Evolutionary conservation across 2,797 vertebrate species (phyloP).

Genomic region (Heteromormyrus szaboi): DNA sequence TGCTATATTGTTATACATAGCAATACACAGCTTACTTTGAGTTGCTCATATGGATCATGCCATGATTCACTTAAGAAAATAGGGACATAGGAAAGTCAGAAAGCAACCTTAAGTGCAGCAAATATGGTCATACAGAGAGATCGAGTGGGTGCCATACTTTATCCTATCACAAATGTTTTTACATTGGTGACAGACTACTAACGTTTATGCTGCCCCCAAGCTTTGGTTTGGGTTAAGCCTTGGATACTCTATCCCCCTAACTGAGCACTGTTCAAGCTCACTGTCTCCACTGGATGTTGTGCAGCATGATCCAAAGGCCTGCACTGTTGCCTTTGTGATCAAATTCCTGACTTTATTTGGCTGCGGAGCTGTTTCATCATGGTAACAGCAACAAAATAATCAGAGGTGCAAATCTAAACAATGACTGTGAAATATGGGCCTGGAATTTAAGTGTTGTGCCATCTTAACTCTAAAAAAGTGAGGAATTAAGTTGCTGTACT

Average conservation of each 20-base stretch:
- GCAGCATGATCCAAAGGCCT: slow-evolving; percentile 6
- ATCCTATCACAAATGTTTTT: slow-evolving; percentile 2
- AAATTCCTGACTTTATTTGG: slow-evolving; percentile 44
- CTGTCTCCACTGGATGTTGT: slow-evolving; percentile 11
- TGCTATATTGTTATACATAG: background rate
- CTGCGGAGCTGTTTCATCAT: slow-evolving; percentile 25
- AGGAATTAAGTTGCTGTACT: slow-evolving; percentile 19
- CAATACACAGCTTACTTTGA: background rate
- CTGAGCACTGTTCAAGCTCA: slow-evolving; percentile 25
- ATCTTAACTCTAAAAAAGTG: slow-evolving; percentile 23
- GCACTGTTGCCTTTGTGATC: slow-evolving; percentile 15
- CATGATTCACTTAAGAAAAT: background rate
- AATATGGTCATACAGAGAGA: background rate
- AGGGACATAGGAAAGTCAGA: background rate
- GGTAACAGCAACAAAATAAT: slow-evolving; percentile 31
- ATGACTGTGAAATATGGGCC: slow-evolving; percentile 24
- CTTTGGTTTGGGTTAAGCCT: slow-evolving; percentile 12
- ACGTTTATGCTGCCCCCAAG: slow-evolving; percentile 10
- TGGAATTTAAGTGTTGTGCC: slow-evolving; percentile 27
- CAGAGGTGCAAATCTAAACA: slow-evolving; percentile 32
- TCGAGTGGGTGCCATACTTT: background rate
- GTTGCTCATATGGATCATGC: background rate
- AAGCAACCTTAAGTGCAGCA: background rate
- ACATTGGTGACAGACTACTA: background rate
- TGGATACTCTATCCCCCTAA: slow-evolving; percentile 5